Percentiles rank a stretch among this genome's conserved stretches.
These are phyloP conservation scores for Colinus virginianus DNA, from an alignment of 2,113 vertebrate genomes.

Conservation along the genomic window DNA sequence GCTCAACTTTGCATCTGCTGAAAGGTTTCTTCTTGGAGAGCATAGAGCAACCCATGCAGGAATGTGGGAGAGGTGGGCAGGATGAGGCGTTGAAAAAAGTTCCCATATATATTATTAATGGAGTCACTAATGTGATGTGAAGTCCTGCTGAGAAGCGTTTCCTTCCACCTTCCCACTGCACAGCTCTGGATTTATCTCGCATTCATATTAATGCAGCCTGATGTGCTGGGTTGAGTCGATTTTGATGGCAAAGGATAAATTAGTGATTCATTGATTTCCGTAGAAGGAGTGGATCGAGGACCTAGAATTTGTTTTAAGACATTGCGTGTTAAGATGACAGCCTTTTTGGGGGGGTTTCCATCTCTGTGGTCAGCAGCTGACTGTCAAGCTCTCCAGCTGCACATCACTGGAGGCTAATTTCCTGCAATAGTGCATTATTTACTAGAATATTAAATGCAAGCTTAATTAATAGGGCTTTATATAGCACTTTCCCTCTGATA, in stretches of 20 bases:
- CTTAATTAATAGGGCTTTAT: constrained; percentile 49
- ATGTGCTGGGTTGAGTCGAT: background rate
- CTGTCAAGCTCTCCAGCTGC: background rate
- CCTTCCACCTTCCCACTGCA: background rate
- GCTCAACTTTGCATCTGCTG: background rate
- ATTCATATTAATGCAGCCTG: fast-evolving
- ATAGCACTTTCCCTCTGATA: constrained; percentile 39
- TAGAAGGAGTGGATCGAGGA: background rate
- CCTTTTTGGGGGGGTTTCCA: background rate
- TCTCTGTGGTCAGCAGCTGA: background rate
- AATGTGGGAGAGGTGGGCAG: background rate
- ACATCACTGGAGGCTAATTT: background rate
- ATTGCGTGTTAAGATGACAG: background rate
- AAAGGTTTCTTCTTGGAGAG: background rate
- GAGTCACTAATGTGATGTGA: background rate
- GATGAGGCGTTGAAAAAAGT: background rate
- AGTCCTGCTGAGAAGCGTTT: background rate
- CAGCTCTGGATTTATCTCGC: background rate
- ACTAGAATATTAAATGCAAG: constrained; percentile 40
- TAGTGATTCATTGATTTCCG: background rate
- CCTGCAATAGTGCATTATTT: background rate
- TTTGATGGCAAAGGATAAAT: background rate
- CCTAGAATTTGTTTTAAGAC: background rate
- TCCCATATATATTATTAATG: background rate
- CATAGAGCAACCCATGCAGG: fast-evolving